Conservation (phyloP, 2,797 vertebrate genomes). For the Cynodonichthys magdalenae region DNA sequence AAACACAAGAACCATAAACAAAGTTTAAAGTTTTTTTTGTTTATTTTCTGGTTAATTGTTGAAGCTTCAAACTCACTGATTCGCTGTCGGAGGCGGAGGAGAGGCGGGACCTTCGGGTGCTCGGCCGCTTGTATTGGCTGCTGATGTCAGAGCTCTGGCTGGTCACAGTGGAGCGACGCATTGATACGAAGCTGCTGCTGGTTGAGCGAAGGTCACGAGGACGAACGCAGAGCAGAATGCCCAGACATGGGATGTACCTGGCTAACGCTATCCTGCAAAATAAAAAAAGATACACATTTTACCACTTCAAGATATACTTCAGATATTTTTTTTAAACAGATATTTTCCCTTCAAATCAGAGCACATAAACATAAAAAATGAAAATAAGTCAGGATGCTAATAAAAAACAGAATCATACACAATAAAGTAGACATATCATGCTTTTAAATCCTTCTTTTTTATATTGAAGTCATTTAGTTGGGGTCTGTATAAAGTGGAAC, state of each 20-base stretch:
- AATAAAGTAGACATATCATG: too few species aligned
- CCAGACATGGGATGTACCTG: slow-evolving; percentile 88
- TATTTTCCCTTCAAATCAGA: too few species aligned
- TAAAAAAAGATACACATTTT: neutral
- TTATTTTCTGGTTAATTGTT: neutral
- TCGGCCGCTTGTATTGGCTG: slow-evolving; percentile 74
- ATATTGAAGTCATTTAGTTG: too few species aligned
- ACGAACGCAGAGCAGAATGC: slow-evolving; percentile 83
- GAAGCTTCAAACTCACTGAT: slow-evolving; percentile 79
- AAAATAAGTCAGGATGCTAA: too few species aligned
- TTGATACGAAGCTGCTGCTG: slow-evolving; percentile 87
- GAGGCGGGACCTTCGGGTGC: slow-evolving; percentile 73
- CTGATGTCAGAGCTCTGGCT: slow-evolving; percentile 86
- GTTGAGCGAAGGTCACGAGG: slow-evolving; percentile 76
- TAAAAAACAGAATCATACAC: too few species aligned
- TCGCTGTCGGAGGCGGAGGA: slow-evolving; percentile 90
- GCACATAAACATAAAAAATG: too few species aligned
- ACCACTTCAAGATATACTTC: too few species aligned
- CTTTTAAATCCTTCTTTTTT: too few species aligned
- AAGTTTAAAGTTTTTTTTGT: too few species aligned
- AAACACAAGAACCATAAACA: neutral
- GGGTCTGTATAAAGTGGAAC: too few species aligned
- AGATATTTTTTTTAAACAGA: too few species aligned
- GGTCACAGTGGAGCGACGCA: slow-evolving; percentile 84
- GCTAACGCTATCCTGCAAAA: slow-evolving; percentile 85